Evolutionary conservation across 53 echinoderm and acorn worm species (phyloP).

Genomic region (Echinometra lucunter): DNA sequence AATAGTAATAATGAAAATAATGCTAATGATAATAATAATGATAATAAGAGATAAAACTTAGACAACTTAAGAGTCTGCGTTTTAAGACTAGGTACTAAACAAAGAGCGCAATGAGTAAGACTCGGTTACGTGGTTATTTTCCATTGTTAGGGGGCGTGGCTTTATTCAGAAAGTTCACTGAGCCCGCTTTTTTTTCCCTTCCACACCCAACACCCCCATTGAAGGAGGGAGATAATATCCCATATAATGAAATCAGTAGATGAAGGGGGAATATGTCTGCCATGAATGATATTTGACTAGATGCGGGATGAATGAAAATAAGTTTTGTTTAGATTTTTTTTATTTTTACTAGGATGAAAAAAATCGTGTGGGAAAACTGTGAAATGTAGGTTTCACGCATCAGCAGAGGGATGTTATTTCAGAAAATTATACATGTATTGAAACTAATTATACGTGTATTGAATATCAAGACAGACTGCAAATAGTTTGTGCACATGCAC

Average conservation of each 20-base stretch:
- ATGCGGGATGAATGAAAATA: slow-evolving; percentile 9
- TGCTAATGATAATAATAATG: no score
- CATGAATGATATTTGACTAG: neutral
- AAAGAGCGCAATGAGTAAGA: neutral
- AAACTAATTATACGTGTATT: no score
- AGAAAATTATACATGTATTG: neutral
- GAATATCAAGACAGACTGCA: no score
- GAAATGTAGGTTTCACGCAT: neutral
- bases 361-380: neutral
- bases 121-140: slow-evolving; percentile 35
- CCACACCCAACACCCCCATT: slow-evolving; percentile 53
- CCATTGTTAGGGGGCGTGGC: slow-evolving; percentile 60
- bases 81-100: neutral
- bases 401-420: neutral
- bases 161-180: slow-evolving; percentile 57
- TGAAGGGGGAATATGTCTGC: neutral
- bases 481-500: no score
- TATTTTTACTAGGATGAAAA: neutral
- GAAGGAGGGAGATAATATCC: neutral
- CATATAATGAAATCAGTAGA: neutral
- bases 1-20: no score
- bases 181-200: neutral
- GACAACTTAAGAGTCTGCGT: neutral
- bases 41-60: no score
- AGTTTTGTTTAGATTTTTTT: neutral